Conservation (phyloP, 2,888 invertebrate genomes). For the Agrypnus murinus region DNA sequence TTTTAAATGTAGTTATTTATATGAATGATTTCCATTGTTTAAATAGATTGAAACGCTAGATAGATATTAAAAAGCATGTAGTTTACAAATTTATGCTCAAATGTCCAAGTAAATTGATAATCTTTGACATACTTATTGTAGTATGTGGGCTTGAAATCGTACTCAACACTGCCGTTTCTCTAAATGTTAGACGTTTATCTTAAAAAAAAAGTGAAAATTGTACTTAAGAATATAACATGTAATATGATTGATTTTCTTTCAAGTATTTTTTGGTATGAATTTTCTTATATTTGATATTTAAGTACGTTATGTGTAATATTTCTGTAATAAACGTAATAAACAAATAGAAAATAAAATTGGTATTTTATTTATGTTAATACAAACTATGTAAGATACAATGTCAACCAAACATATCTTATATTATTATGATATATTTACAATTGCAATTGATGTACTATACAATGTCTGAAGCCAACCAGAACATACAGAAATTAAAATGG, state of each 20-base stretch:
- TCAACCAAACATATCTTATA: too few relatives aligned
- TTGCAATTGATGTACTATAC: too few relatives aligned
- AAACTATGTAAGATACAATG: too few relatives aligned
- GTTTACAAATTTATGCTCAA: slow-evolving; percentile 60
- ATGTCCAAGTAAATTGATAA: slow-evolving; percentile 61
- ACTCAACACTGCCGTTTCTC: slow-evolving; percentile 69
- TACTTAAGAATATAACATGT: slow-evolving; percentile 46
- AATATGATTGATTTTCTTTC: slow-evolving; percentile 44
- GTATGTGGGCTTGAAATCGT: slow-evolving; percentile 66
- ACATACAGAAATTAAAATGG: too few relatives aligned
- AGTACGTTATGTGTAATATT: slow-evolving; percentile 58
- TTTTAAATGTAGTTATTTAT: slow-evolving; percentile 40
- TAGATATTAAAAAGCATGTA: slow-evolving; percentile 42
- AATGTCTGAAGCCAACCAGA: too few relatives aligned
- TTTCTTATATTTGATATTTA: slow-evolving; percentile 58
- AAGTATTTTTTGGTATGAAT: slow-evolving; percentile 49
- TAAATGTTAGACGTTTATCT: slow-evolving; percentile 53
- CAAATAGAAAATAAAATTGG: slow-evolving; percentile 42
- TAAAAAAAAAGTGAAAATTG: slow-evolving; percentile 31
- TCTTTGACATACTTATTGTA: slow-evolving; percentile 56
- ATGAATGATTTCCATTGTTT: slow-evolving; percentile 36
- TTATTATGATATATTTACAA: too few relatives aligned
- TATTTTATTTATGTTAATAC: too few relatives aligned
- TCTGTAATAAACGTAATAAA: slow-evolving; percentile 59
- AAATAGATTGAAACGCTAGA: slow-evolving; percentile 34